phyloP scores from a whole-genome alignment of 2,888 invertebrate species.

The Hemistola chrysoprasaria region DNA sequence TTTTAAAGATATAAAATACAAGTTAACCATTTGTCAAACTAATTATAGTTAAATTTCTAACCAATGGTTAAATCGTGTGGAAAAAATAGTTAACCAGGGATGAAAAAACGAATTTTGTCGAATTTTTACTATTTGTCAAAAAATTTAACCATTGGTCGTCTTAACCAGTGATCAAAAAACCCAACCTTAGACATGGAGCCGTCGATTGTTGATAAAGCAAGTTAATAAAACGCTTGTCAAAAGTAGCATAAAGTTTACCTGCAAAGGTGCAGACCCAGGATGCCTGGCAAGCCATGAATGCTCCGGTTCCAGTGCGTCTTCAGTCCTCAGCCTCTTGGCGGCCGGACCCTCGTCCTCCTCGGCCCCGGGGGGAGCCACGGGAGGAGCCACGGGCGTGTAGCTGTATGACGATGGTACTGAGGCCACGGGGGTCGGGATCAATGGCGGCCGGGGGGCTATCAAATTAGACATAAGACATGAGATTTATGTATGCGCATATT shows the following conservation, averaged over 20 bases:
- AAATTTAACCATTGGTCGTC: too few species aligned
- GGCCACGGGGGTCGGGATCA: constrained; percentile 57
- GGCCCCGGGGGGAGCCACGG: constrained; percentile 28
- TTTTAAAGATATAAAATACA: too few species aligned
- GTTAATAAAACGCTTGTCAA: neutral
- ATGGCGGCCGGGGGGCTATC: constrained; percentile 62
- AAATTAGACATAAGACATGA: too few species aligned
- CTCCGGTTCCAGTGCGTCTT: constrained; percentile 96
- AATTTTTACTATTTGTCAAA: too few species aligned
- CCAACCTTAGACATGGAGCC: too few species aligned
- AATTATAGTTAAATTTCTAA: too few species aligned
- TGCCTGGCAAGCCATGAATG: constrained; percentile 68
- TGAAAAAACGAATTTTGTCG: too few species aligned
- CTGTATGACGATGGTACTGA: constrained; percentile 51
- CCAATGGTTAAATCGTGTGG: too few species aligned
- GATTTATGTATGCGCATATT: too few species aligned
- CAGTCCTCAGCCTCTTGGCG: constrained; percentile 93
- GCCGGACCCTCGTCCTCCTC: constrained; percentile 90
- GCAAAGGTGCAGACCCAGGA: constrained; percentile 51
- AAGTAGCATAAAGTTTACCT: constrained; percentile 66
- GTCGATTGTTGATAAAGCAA: neutral
- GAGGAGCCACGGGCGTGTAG: constrained; percentile 35
- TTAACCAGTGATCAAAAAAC: too few species aligned
- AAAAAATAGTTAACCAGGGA: too few species aligned
- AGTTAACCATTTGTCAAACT: too few species aligned